Base-by-base conservation (phyloP, 2,888 invertebrate species). In the Dasypogon diadema region DNA sequence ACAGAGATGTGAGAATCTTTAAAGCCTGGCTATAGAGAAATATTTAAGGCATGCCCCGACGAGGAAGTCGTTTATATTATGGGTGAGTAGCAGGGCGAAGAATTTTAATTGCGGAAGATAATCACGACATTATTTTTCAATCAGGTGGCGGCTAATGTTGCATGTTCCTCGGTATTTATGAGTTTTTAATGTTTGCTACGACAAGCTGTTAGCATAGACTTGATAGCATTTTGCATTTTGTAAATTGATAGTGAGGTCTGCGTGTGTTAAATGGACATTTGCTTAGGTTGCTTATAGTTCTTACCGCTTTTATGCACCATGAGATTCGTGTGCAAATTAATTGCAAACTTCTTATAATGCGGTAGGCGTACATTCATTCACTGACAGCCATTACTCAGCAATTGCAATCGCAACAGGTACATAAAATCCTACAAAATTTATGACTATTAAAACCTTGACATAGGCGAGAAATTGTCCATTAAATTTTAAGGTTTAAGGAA, bases 91-190 rank as follows among this genome's bases (percentile, higher is more conserved):
- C 70, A 54, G 54, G 70, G 54, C 22, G 54, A 70, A 54, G 70
- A 70, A 70, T 70, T 70, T 70, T 70, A 70, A 70, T 70, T 70
- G 70, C 70, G 30, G 54, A 34, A 34, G 70, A 70, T 70, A 70
- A 70, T 70, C 70, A 70, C 70, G 70, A 70, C 70, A 70, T 70
- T 70, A 54, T 54, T 70, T 70, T 70, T 70, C 70, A 51, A 70
- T 70, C 70, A 70, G 54, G 70, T 70, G 54, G 54, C 37, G 51
- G 16, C 12, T 16, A 6, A 14, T 14, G 18, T 16, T 30, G 54
- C 54, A 70, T 54, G 70, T 70, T 70, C 18, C 18, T 26, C 14
- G 30, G 16, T 30, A 54, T 54, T 70, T 70, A 54, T 54, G 14
- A 30, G 54, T 12, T 34, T 70, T 54, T 70, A 54, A 30, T 54